Evolutionary conservation across 2,113 vertebrate species (phyloP).

Genomic region (Condylura cristata): DNA sequence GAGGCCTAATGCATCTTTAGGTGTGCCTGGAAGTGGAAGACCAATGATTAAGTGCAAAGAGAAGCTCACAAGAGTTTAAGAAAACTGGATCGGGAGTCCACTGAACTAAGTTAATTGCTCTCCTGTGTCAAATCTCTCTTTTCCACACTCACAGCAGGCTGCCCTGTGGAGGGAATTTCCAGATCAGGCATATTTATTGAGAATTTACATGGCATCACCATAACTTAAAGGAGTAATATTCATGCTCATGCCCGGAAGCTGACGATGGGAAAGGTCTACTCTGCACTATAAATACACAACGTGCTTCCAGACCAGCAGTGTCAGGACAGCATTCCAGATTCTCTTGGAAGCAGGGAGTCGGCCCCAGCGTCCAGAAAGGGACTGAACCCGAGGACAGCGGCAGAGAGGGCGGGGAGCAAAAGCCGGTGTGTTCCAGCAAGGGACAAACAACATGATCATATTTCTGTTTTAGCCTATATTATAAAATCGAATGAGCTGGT

Average conservation of each 20-base stretch:
- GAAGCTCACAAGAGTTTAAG: not conserved
- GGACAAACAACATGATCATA: not conserved
- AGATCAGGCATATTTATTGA: not conserved
- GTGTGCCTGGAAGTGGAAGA: not conserved
- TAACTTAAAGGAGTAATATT: not conserved
- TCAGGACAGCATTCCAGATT: not conserved
- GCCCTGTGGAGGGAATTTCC: not conserved
- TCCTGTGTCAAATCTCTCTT: not conserved
- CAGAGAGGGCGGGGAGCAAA: not conserved
- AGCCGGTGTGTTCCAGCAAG: not conserved
- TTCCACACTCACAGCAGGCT: not conserved
- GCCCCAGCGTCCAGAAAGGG: not conserved
- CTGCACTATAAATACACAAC: rapidly evolving
- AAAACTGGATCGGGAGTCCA: not conserved
- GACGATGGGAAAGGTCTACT: not conserved
- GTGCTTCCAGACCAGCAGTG: not conserved
- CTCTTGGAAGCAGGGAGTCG: not conserved
- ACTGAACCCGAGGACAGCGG: not conserved
- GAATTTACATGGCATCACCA: not conserved
- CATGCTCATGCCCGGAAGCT: not conserved
- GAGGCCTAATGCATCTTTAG: not conserved
- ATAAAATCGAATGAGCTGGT: not conserved
- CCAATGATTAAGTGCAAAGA: not conserved
- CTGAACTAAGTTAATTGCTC: not conserved
- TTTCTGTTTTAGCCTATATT: not conserved